Evolutionary conservation across 2,113 vertebrate species (phyloP), one percentile per base, ranked within the genome.

Genomic region (Nymphicus hollandicus): DNA sequence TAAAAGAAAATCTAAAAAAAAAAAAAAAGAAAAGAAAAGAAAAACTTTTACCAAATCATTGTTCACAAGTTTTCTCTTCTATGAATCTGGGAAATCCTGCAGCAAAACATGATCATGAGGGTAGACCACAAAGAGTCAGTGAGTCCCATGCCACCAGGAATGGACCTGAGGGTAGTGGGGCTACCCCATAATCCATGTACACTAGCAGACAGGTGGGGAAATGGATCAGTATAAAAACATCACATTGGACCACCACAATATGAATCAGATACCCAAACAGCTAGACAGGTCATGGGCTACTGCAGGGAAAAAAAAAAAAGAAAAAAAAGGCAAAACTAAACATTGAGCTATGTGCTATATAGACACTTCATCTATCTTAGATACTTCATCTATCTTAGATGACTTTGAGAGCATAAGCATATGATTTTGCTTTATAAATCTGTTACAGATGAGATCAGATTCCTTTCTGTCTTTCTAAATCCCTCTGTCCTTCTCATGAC

Each of bases 61-160:
- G 24, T 71, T 92, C 18, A 94, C 88, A 78, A 80, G 86, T 88
- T 97, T 97, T 95, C 96, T 84, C 87, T 96, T 86, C 85, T 85
- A 13, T 82, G 74, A 73, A 46, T 95, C 87, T 96, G 89, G 90
- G 96, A 95, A 94, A 85, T 71, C 56, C 56, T 58, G 73, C 91
- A 89, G 61, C 43, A 79, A 93, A 94, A 93, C 27, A 73, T 4
- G 3, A n/a, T 90, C 71, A 18, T 73, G 46, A 87, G 56, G 10
- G 25, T 55, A 81, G 29, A 91, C 55, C 49, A 66, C 47, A 95
- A 73, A 20, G 47, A 74, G 16, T 50, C 52, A 63, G 37, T 76
- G 69, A 86, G 43, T 13, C 52, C 39, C 29, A 44, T 8, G 13
- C n/a, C 43, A 64, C 11, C 9, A 77, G 66, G 56, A 91, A 50